Evolutionary conservation across 2,888 invertebrate species (phyloP).

Genomic region (Trissolcus brochymenae): DNA sequence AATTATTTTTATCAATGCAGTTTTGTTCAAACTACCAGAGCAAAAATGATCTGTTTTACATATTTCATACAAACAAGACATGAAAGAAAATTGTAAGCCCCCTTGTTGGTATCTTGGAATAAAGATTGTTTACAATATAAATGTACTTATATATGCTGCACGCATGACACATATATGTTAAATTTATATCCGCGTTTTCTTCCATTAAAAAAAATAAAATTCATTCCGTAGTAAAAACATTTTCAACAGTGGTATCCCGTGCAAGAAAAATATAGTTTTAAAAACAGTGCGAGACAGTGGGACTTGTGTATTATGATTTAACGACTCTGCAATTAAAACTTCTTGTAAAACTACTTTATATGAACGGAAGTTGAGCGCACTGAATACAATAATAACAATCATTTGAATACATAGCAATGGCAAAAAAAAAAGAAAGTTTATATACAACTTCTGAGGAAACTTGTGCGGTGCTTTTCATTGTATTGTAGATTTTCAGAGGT

Average conservation of each 20-base stretch:
- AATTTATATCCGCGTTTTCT: no score
- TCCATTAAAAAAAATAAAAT: no score
- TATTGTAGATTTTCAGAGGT: not conserved
- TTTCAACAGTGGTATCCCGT: not conserved
- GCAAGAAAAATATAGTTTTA: conserved; percentile 2
- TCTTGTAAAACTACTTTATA: not conserved
- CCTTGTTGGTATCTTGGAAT: no score
- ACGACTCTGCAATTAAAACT: conserved; percentile 1
- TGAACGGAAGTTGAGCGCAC: not conserved
- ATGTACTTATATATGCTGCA: no score
- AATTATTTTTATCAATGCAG: not conserved
- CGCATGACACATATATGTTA: no score
- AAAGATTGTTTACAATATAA: no score
- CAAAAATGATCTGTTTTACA: no score
- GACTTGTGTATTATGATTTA: not conserved
- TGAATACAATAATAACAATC: conserved; percentile 4
- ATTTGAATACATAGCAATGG: conserved; percentile 4
- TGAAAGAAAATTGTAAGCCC: no score
- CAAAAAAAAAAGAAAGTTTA: conserved; percentile 3
- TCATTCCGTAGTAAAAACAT: no score
- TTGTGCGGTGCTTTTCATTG: not conserved
- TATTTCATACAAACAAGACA: no score
- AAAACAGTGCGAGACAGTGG: not conserved
- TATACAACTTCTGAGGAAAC: conserved; percentile 10
- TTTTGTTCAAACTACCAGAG: not conserved